These are phyloP conservation scores for Phlogophora meticulosa DNA, from an alignment of 2,888 invertebrate species.

Conservation along the genomic window DNA sequence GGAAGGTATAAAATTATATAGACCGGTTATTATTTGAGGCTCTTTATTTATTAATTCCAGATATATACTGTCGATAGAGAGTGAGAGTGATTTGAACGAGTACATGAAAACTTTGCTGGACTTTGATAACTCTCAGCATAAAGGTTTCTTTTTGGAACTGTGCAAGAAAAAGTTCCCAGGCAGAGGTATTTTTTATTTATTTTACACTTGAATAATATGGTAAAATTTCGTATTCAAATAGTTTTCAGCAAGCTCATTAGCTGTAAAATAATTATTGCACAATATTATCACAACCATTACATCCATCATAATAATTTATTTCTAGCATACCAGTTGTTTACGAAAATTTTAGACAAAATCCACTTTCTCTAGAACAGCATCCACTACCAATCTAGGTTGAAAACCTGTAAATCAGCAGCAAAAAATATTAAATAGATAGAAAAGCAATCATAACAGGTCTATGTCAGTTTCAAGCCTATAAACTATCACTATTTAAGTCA, in stretches of 20 bases:
- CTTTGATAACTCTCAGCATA: constrained; percentile 92
- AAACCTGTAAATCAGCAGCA: too few relatives aligned
- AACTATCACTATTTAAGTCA: neutral
- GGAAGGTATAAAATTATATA: too few relatives aligned
- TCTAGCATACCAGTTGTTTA: too few relatives aligned
- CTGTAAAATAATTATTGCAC: constrained; percentile 31
- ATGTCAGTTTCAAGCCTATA: neutral
- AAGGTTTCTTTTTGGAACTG: constrained; percentile 92
- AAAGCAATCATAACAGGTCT: too few relatives aligned
- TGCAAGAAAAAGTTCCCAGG: constrained; percentile 88
- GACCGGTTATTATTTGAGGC: neutral
- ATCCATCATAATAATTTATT: neutral
- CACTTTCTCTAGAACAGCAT: too few relatives aligned
- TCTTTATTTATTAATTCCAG: constrained; percentile 85
- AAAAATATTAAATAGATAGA: too few relatives aligned
- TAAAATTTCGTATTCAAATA: too few relatives aligned
- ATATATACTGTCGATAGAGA: constrained; percentile 93
- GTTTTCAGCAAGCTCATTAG: rapidly evolving
- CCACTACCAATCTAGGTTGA: too few relatives aligned
- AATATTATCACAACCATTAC: constrained; percentile 41
- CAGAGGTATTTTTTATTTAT: constrained; percentile 70
- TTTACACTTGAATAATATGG: neutral
- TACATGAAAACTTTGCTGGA: constrained; percentile 95
- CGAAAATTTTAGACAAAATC: too few relatives aligned
- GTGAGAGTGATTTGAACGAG: constrained; percentile 93